Evolutionary conservation across 2,113 vertebrate genomes (phyloP).

Genomic region (Callorhinus ursinus): DNA sequence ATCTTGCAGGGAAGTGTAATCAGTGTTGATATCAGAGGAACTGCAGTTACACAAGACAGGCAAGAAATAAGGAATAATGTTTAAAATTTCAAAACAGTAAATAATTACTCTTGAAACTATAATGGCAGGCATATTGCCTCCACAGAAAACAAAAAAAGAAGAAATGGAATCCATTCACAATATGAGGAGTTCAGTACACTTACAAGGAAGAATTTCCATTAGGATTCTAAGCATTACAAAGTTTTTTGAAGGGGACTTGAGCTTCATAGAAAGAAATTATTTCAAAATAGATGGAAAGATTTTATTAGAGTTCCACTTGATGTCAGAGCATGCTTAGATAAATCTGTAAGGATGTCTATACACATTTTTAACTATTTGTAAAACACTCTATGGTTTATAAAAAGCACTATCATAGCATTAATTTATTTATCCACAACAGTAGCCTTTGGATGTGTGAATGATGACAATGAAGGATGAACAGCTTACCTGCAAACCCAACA

Average conservation of each 20-base stretch:
- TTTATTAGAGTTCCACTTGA: not conserved
- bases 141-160: not conserved
- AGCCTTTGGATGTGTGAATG: not conserved
- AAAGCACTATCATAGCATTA: not conserved
- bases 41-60: not conserved
- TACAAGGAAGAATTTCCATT: not conserved
- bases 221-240: not conserved
- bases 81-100: not conserved
- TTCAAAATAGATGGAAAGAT: not conserved
- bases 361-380: not conserved
- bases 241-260: not conserved
- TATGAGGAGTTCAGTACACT: not conserved
- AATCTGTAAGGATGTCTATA: not conserved
- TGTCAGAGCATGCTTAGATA: not conserved
- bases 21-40: not conserved
- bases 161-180: not conserved
- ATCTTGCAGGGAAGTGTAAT: not conserved
- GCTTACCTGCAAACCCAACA: not conserved
- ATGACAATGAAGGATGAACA: not conserved
- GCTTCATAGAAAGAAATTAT: not conserved
- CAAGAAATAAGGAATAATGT: not conserved
- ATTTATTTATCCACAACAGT: not conserved
- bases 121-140: not conserved
- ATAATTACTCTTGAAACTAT: not conserved
- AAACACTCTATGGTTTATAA: not conserved